These are phyloP conservation scores for Osmerus eperlanus DNA, from an alignment of 2,113 vertebrate genomes.

Conservation along the genomic window DNA sequence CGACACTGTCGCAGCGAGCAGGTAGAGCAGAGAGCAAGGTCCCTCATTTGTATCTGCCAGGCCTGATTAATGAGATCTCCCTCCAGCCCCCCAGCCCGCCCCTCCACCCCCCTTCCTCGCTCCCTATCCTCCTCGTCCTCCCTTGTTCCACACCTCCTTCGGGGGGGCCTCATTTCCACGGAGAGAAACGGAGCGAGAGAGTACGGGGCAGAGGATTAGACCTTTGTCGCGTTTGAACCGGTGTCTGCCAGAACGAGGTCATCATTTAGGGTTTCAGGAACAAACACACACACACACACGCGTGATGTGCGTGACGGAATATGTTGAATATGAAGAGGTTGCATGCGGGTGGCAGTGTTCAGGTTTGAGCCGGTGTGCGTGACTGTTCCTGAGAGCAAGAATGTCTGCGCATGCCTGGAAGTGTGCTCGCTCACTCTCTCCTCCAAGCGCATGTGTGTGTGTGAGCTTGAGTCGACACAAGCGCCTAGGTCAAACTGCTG, in stretches of 20 bases:
- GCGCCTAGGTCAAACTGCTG: neutral
- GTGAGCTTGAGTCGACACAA: neutral
- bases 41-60: constrained; percentile 61
- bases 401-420: neutral
- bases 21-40: constrained; percentile 49
- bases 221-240: too few relatives aligned
- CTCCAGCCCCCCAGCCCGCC: constrained; percentile 15
- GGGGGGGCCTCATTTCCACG: constrained; percentile 2
- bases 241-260: too few relatives aligned
- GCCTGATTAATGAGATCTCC: constrained; percentile 59
- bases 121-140: neutral
- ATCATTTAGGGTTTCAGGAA: too few relatives aligned
- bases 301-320: too few relatives aligned
- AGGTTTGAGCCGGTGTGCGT: too few relatives aligned
- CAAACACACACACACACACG: too few relatives aligned
- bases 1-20: constrained; percentile 36
- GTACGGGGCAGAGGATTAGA: neutral
- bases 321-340: too few relatives aligned
- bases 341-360: too few relatives aligned
- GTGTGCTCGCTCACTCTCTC: neutral
- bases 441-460: neutral
- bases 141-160: neutral
- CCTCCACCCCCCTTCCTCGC: neutral
- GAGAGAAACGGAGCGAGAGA: neutral
- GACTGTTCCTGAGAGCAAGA: neutral